Evolutionary conservation across 2,888 invertebrate genomes (phyloP).

Genomic region (Cheiracanthium punctorium): DNA sequence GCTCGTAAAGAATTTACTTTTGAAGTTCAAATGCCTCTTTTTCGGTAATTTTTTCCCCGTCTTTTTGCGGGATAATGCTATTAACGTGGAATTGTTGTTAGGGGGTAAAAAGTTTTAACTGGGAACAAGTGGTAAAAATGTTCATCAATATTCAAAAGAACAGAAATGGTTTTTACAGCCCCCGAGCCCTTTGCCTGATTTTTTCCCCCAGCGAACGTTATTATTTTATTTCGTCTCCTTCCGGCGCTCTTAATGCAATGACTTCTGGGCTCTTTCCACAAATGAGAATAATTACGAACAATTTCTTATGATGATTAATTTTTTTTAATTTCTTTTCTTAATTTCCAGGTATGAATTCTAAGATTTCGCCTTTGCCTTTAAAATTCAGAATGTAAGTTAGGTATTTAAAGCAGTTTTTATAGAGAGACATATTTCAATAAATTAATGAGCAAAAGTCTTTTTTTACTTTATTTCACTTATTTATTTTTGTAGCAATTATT

Average conservation of each 20-base stretch:
- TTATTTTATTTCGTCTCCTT: conserved; percentile 67
- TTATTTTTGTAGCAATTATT: too few relatives aligned
- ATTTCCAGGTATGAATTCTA: not conserved
- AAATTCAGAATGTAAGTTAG: not conserved
- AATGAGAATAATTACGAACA: conserved; percentile 68
- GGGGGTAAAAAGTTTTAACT: conserved; percentile 65
- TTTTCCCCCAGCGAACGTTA: conserved; percentile 43
- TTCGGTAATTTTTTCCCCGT: conserved; percentile 8
- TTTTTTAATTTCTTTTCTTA: conserved; percentile 14
- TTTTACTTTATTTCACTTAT: too few relatives aligned
- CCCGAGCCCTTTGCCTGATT: conserved; percentile 47
- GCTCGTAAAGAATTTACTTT: conserved; percentile 67
- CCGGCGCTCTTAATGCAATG: conserved; percentile 56
- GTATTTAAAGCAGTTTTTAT: not conserved
- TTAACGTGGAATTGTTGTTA: conserved; percentile 68
- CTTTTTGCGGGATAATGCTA: conserved; percentile 63
- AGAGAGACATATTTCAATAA: too few relatives aligned
- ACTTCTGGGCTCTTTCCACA: conserved; percentile 64
- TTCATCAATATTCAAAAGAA: conserved; percentile 70
- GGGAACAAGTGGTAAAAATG: conserved; percentile 68
- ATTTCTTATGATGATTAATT: conserved; percentile 25
- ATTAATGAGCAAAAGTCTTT: too few relatives aligned
- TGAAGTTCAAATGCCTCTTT: conserved; percentile 63
- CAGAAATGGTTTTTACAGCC: conserved; percentile 69
- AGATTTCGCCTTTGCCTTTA: not conserved